These are phyloP conservation scores for Colletes gigas DNA, from an alignment of 1,140 invertebrate species.

Conservation along the genomic window DNA sequence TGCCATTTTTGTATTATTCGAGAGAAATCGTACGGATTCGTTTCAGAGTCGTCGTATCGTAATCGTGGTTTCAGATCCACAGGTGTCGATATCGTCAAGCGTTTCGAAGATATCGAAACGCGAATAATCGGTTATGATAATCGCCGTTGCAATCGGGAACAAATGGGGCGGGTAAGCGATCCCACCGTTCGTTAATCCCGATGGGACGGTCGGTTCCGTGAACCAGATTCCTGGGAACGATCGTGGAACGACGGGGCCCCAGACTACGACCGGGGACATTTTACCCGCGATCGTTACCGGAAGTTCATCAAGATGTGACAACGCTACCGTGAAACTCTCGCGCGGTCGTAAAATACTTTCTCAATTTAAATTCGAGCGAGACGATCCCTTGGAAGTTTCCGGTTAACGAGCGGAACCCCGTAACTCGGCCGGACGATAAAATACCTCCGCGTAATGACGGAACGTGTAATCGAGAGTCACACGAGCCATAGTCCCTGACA, in stretches of 20 bases:
- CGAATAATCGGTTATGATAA: constrained; percentile 38
- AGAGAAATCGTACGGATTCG: too few species aligned
- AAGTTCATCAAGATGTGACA: constrained; percentile 82
- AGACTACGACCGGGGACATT: constrained; percentile 65
- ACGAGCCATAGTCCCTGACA: constrained; percentile 67
- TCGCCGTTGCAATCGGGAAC: constrained; percentile 34
- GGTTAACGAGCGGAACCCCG: constrained; percentile 80
- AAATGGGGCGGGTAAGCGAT: constrained; percentile 53
- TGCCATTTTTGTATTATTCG: too few species aligned
- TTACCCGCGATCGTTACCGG: constrained; percentile 78
- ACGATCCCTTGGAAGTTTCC: constrained; percentile 73
- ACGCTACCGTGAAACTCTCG: constrained; percentile 79
- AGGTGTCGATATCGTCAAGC: constrained; percentile 43
- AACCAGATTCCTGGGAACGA: constrained; percentile 41
- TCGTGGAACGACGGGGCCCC: constrained; percentile 48
- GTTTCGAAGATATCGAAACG: background rate
- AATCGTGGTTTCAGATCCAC: background rate
- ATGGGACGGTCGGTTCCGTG: constrained; percentile 54
- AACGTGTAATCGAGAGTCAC: constrained; percentile 74
- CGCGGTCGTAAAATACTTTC: constrained; percentile 81
- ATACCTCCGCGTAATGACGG: constrained; percentile 73
- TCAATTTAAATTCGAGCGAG: constrained; percentile 81
- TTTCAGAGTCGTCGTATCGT: too few species aligned
- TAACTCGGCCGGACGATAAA: constrained; percentile 76
- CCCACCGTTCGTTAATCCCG: constrained; percentile 64